Evolutionary conservation across 2,797 vertebrate species (phyloP), one percentile per base, ranked within the genome.

Genomic region (Macropodus opercularis): DNA sequence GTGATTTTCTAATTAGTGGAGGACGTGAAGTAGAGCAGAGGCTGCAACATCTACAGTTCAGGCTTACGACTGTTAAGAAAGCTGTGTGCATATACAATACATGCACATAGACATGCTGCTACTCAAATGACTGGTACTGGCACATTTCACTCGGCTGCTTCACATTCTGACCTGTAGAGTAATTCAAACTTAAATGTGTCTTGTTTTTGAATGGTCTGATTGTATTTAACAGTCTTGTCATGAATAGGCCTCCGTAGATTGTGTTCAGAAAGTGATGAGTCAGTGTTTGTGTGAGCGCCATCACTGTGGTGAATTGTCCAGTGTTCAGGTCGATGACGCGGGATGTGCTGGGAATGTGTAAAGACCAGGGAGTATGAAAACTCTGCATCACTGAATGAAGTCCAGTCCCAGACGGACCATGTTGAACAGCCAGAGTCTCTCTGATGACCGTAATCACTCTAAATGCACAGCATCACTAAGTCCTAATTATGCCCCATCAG

Each of bases 401-500:
- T n/a, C n/a, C n/a, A n/a, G 46, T 47, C n/a, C 6, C 22, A 11
- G 23, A n/a, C 17, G 17, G 19, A 17, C n/a, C 5, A 1, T 14
- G 0, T 15, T 7, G 63, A 55, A 54, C 68, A 24, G 41, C 3
- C 12, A 23, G 24, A 11, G 13, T 31, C 55, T 69, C 65, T n/a
- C 10, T 63, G 61, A 83, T 66, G 63, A 69, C 62, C 60, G 60
- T 80, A 75, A 80, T 80, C 68, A 71, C 21, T 52, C 62, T 71
- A 75, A 87, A 78, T 71, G 78, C 46, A 11, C 21, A 0, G 1
- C 75, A 57, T 42, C 65, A 39, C 63, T 67, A 64, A 73, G 63
- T 54, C 29, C 14, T 63, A 74, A 61, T 81, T 79, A 79, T 3
- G 15, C 7, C 66, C 67, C 70, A 81, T 81, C 75, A 69, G 67